A percentile compares a stretch with the other conserved stretches of the same genome.
These are phyloP conservation scores for Rhinoderma darwinii DNA, from an alignment of 2,113 vertebrate genomes.

Conservation along the genomic window DNA sequence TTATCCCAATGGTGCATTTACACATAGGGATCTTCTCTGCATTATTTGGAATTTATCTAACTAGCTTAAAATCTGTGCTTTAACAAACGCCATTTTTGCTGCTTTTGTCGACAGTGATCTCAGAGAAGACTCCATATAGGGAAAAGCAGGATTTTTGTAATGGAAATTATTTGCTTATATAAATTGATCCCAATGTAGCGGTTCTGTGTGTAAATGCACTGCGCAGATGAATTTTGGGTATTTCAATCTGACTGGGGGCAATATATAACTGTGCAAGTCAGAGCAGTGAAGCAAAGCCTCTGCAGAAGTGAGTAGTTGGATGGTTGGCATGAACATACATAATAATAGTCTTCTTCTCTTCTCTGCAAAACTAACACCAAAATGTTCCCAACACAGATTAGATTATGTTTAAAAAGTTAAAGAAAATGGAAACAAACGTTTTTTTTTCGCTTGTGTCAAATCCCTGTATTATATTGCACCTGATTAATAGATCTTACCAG, in stretches of 20 bases:
- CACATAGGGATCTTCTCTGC: background rate
- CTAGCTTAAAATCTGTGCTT: background rate
- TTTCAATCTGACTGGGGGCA: background rate
- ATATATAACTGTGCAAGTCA: background rate
- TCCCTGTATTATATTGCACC: background rate
- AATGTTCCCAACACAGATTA: constrained; percentile 8
- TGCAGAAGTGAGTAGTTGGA: background rate
- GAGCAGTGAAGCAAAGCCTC: constrained; percentile 39
- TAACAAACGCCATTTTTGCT: background rate
- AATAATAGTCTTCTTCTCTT: background rate
- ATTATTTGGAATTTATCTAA: background rate
- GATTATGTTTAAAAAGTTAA: background rate
- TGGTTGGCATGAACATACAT: background rate
- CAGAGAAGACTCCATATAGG: background rate
- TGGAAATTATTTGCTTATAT: background rate
- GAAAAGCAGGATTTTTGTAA: background rate
- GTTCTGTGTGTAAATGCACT: background rate
- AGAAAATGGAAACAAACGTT: background rate
- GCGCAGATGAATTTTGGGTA: background rate
- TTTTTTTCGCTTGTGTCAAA: background rate
- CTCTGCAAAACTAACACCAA: background rate
- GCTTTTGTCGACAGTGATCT: background rate
- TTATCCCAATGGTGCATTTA: background rate
- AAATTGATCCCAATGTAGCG: background rate
- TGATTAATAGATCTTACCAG: background rate